Conservation (phyloP, 1,140 invertebrate genomes). For the Copidosoma floridanum region DNA sequence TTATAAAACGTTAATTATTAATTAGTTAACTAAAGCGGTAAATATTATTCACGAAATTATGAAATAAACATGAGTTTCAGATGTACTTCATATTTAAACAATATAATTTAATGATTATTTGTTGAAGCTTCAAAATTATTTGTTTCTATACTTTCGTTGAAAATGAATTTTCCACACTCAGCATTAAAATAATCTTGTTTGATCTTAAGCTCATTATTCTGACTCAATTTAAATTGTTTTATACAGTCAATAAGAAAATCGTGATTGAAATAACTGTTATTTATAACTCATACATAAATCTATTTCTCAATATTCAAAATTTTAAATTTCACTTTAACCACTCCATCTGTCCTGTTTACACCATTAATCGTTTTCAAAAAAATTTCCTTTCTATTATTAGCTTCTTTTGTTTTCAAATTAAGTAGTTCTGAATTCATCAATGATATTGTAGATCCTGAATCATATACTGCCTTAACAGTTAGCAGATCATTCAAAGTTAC, state of each 20-base stretch:
- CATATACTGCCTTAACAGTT: constrained; percentile 36
- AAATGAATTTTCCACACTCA: too few relatives aligned
- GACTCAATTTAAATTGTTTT: constrained; percentile 8
- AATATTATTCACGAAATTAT: too few relatives aligned
- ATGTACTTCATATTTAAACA: too few relatives aligned
- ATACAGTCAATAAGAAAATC: constrained; percentile 17
- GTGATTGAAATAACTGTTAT: constrained; percentile 8
- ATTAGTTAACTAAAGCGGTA: too few relatives aligned
- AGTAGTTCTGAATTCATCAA: constrained; percentile 40
- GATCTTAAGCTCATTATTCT: constrained; percentile 9
- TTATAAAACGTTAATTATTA: too few relatives aligned
- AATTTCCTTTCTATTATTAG: not conserved
- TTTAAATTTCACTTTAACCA: constrained; percentile 5
- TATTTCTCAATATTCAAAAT: constrained; percentile 13
- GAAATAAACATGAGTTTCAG: too few relatives aligned
- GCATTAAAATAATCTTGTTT: too few relatives aligned
- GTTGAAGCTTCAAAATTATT: too few relatives aligned
- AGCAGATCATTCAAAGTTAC: constrained; percentile 36
- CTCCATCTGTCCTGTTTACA: constrained; percentile 5
- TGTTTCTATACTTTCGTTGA: too few relatives aligned
- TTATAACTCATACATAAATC: constrained; percentile 3
- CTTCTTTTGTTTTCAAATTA: constrained; percentile 20
- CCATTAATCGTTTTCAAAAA: constrained; percentile 20
- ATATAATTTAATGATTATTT: too few relatives aligned
- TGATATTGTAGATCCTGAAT: constrained; percentile 23